Evolutionary conservation across 1,140 invertebrate species (phyloP).

Genomic region (Augochlora pura): DNA sequence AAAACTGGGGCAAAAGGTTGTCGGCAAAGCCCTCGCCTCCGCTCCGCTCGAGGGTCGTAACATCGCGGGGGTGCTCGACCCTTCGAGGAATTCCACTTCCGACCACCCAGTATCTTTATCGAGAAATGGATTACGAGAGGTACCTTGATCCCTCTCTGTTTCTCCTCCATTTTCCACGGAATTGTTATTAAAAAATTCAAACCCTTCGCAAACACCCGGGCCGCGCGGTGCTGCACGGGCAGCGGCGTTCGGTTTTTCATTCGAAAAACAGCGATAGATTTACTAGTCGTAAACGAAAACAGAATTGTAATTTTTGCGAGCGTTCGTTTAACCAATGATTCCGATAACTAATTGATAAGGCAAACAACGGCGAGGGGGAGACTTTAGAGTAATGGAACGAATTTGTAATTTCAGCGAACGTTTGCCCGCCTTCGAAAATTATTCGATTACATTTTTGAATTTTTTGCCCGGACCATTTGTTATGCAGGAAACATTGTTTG

Average conservation of each 20-base stretch:
- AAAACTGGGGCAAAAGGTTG: slow-evolving; percentile 71
- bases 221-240: background rate
- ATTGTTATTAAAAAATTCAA: slow-evolving; percentile 17
- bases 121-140: slow-evolving; percentile 22
- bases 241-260: no score
- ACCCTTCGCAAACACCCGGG: background rate
- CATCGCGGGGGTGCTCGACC: slow-evolving; percentile 47
- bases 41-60: slow-evolving; percentile 43
- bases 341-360: background rate
- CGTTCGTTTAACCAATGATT: background rate
- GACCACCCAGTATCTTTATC: slow-evolving; percentile 29
- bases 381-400: background rate
- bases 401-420: background rate
- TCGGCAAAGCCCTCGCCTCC: slow-evolving; percentile 2
- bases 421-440: background rate
- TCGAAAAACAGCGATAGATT: background rate
- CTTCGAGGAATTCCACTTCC: slow-evolving; percentile 43
- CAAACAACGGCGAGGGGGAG: no score
- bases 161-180: background rate
- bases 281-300: background rate
- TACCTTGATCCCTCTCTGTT: background rate
- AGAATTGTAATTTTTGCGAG: background rate
- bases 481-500: background rate
- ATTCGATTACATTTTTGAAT: background rate
- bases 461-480: background rate